Conservation (phyloP, 2,113 vertebrate species). For the Cettia cetti region DNA sequence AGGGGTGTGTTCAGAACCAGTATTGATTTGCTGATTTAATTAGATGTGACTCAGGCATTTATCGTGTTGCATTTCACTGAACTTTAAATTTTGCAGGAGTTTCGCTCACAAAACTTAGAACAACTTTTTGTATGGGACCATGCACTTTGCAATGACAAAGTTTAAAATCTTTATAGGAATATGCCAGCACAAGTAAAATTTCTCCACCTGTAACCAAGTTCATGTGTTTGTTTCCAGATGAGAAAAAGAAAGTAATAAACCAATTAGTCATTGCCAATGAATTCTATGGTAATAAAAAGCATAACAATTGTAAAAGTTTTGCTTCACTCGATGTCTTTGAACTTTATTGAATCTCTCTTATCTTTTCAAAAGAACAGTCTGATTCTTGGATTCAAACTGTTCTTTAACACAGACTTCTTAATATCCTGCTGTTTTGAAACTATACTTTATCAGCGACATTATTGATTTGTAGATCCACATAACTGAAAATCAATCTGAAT, state of each 20-base stretch:
- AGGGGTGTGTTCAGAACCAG: neutral
- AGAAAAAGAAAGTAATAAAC: neutral
- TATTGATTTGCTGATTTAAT: neutral
- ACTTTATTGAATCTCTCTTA: neutral
- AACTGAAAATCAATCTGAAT: neutral
- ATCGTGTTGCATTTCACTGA: neutral
- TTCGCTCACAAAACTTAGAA: neutral
- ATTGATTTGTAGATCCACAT: neutral
- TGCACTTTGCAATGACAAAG: neutral
- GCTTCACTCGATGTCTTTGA: neutral
- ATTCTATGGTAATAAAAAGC: neutral
- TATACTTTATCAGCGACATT: neutral
- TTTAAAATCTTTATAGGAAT: neutral
- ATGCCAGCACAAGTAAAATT: neutral
- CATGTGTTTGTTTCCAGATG: neutral
- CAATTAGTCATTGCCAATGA: neutral
- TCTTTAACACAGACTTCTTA: neutral
- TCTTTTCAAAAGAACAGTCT: neutral
- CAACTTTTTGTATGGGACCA: neutral
- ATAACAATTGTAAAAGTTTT: neutral
- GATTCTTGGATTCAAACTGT: neutral
- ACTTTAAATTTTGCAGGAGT: neutral
- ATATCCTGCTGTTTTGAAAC: constrained; percentile 7
- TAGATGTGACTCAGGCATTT: neutral
- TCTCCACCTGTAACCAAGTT: neutral